phyloP scores from a whole-genome alignment of 2,888 invertebrate species.

The Caenorhabditis parvicauda region DNA sequence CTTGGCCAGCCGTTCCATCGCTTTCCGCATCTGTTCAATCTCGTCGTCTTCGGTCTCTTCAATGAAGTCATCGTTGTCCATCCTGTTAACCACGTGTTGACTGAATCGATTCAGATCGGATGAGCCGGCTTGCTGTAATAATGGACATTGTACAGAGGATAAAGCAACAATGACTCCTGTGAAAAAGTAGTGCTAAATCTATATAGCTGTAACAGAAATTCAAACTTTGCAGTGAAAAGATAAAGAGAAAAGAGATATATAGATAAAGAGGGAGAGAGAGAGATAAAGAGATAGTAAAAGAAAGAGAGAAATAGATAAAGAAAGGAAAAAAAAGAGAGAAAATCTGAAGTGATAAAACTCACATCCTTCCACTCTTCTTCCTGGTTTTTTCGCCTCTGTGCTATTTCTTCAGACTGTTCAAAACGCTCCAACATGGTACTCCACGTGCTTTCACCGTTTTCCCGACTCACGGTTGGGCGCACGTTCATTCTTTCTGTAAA shows the following conservation, averaged over 20 bases:
- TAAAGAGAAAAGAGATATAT: no score
- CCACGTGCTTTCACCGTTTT: conserved; percentile 30
- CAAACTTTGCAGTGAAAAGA: no score
- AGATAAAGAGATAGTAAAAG: no score
- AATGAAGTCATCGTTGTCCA: conserved; percentile 14
- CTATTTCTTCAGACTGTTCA: conserved; percentile 39
- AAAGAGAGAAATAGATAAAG: no score
- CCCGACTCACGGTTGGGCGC: conserved; percentile 46
- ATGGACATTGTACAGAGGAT: no score
- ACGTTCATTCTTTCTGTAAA: conserved; percentile 44
- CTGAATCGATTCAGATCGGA: conserved; percentile 15
- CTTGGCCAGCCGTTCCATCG: conserved; percentile 25
- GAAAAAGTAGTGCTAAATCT: no score
- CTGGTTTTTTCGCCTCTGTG: conserved; percentile 39
- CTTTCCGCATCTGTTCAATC: conserved; percentile 23
- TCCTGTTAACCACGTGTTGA: conserved; percentile 21
- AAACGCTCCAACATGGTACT: conserved; percentile 44
- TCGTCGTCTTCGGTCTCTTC: conserved; percentile 19
- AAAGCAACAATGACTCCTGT: no score
- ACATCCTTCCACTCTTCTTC: conserved; percentile 36
- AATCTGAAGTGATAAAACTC: no score
- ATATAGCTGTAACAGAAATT: no score
- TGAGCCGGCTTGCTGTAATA: conserved; percentile 4
- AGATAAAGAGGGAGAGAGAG: no score
- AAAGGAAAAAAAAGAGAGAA: no score